phyloP scores from a whole-genome alignment of 1,140 invertebrate species.

The Drosophila baimaii region DNA sequence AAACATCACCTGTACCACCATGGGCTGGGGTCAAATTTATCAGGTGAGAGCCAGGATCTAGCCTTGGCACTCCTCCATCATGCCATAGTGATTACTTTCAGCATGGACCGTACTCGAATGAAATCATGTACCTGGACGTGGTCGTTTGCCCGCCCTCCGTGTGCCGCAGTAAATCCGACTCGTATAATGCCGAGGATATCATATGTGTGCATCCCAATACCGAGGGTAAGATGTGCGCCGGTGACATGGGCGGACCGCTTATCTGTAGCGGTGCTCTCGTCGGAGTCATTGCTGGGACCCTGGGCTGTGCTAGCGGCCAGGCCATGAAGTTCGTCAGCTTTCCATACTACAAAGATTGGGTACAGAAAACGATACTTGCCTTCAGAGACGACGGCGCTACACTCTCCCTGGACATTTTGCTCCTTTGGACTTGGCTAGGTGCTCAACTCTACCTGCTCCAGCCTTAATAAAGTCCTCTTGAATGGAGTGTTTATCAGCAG shows the following conservation, averaged over 20 bases:
- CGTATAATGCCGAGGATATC: background rate
- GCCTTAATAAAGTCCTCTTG: background rate
- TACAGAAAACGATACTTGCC: background rate
- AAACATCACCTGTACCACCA: slow-evolving; percentile 26
- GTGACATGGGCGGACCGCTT: slow-evolving; percentile 63
- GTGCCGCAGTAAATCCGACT: background rate
- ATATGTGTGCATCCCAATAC: slow-evolving; percentile 29
- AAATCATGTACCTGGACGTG: slow-evolving; percentile 51
- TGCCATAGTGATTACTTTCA: background rate
- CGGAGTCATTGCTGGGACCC: slow-evolving; percentile 52
- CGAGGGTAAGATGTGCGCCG: slow-evolving; percentile 35
- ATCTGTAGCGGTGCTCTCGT: slow-evolving; percentile 32
- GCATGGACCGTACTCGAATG: slow-evolving; percentile 63
- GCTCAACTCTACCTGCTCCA: background rate
- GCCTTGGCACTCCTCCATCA: too few relatives aligned
- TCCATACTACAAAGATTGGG: slow-evolving; percentile 15
- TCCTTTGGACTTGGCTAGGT: background rate
- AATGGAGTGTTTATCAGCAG: too few relatives aligned
- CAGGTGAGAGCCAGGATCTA: slow-evolving; percentile 16
- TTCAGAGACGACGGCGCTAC: background rate
- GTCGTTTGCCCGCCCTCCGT: background rate
- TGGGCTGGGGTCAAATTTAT: slow-evolving; percentile 68
- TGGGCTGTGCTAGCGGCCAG: slow-evolving; percentile 4
- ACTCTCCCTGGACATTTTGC: background rate
- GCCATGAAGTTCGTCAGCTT: slow-evolving; percentile 53